A percentile compares a stretch with the other conserved stretches of the same genome.
Conservation (phyloP, 1,140 invertebrate species). For the Bombus terrestris region DNA sequence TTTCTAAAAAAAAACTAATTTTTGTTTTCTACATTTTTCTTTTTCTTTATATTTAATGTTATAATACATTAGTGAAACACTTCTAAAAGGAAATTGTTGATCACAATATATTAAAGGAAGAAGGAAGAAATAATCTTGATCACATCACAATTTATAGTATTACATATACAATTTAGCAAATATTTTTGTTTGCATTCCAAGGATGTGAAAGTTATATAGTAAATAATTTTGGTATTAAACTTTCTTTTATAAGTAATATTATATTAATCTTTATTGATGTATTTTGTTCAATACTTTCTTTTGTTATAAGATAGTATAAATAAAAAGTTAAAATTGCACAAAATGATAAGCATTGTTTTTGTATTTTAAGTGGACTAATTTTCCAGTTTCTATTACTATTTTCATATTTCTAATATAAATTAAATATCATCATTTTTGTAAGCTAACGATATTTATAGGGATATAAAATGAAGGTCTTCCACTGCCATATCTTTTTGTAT, state of each 20-base stretch:
- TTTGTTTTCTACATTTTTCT: conserved; percentile 25
- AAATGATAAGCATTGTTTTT: neutral
- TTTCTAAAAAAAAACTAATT: conserved; percentile 35
- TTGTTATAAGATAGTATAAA: neutral
- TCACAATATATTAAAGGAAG: conserved; percentile 28
- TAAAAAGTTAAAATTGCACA: conserved; percentile 34
- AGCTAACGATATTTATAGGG: neutral
- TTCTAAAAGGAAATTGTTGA: conserved; percentile 36
- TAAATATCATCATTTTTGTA: conserved; percentile 8
- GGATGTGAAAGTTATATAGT: conserved; percentile 36
- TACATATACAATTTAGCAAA: conserved; percentile 17
- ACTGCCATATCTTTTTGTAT: conserved; percentile 26
- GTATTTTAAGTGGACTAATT: neutral
- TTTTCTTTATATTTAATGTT: conserved; percentile 26
- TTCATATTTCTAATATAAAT: neutral
- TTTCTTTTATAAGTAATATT: neutral
- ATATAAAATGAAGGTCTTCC: conserved; percentile 36
- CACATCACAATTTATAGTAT: conserved; percentile 42
- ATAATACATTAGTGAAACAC: conserved; percentile 40
- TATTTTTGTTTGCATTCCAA: conserved; percentile 29
- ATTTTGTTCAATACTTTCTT: neutral
- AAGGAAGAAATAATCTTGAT: conserved; percentile 27
- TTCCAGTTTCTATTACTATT: neutral
- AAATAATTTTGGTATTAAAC: conserved; percentile 38
- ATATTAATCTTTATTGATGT: neutral